Percentiles rank a stretch among this genome's conserved stretches.
These are phyloP conservation scores for Neoseiulus cucumeris DNA, from an alignment of 1,140 invertebrate genomes.

Conservation along the genomic window DNA sequence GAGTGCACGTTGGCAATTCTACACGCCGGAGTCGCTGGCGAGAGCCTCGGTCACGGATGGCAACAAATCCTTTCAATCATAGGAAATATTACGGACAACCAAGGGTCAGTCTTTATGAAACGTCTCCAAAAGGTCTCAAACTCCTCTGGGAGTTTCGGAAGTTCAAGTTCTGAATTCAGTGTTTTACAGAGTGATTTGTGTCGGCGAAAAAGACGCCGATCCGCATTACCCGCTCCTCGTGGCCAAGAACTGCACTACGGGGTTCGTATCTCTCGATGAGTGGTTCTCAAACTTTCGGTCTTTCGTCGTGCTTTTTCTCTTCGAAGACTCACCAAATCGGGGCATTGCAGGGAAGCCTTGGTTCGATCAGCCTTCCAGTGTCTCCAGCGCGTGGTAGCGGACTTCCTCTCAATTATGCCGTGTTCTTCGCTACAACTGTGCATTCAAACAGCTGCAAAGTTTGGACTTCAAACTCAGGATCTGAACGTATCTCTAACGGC, in stretches of 20 bases:
- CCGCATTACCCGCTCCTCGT: constrained; percentile 1
- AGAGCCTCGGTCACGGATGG: constrained; percentile 78
- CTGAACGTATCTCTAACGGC: constrained; percentile 95
- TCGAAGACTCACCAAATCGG: neutral
- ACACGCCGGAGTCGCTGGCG: constrained; percentile 57
- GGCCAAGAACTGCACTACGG: neutral
- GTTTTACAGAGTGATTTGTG: neutral
- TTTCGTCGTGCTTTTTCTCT: neutral
- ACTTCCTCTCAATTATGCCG: constrained; percentile 72
- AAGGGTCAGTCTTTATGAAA: constrained; percentile 51
- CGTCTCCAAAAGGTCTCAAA: too few relatives aligned
- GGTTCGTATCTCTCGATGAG: neutral
- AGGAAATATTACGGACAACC: constrained; percentile 72
- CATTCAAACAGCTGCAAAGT: constrained; percentile 82
- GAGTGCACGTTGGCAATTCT: constrained; percentile 82
- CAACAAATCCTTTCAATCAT: constrained; percentile 81
- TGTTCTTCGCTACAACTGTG: constrained; percentile 67
- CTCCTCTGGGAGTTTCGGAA: too few relatives aligned
- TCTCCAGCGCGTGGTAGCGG: constrained; percentile 85
- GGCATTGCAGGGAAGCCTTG: constrained; percentile 50
- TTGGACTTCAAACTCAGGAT: constrained; percentile 87
- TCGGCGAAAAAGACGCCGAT: constrained; percentile 3
- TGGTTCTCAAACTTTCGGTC: neutral
- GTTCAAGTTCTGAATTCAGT: too few relatives aligned
- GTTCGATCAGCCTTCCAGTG: constrained; percentile 87